phyloP scores from a whole-genome alignment of 2,888 invertebrate genomes.

The Hofmannophila pseudospretella region DNA sequence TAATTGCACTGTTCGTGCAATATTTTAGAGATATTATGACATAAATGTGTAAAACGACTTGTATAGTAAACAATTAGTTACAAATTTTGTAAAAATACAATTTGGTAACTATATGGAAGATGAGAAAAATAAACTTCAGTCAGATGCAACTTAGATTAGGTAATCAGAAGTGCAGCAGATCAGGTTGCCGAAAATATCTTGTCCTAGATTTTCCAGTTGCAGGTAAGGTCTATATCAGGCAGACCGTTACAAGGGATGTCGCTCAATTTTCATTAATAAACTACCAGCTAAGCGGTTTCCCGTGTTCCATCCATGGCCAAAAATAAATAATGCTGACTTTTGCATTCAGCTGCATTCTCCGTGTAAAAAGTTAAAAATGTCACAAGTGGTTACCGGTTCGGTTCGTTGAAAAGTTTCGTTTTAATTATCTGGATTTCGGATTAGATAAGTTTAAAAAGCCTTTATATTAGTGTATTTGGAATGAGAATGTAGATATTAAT shows the following conservation, averaged over 20 bases:
- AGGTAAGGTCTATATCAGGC: conserved; percentile 55
- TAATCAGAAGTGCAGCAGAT: not conserved
- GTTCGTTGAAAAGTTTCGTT: too few species aligned
- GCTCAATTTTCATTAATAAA: conserved; percentile 76
- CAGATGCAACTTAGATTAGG: too few species aligned
- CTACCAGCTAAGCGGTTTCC: conserved; percentile 71
- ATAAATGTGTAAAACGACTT: too few species aligned
- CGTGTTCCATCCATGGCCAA: conserved; percentile 51
- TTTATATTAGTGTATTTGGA: too few species aligned
- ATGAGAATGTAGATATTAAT: too few species aligned
- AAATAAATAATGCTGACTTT: conserved; percentile 41
- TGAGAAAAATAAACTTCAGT: too few species aligned
- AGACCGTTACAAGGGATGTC: conserved; percentile 56
- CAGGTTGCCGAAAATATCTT: conserved; percentile 43
- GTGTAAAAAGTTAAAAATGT: conserved; percentile 24
- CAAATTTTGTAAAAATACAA: too few species aligned
- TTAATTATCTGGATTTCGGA: conserved; percentile 5
- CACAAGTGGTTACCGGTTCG: conserved; percentile 13
- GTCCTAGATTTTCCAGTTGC: conserved; percentile 54
- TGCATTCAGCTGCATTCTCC: conserved; percentile 30
- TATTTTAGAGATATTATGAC: too few species aligned
- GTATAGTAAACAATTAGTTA: too few species aligned
- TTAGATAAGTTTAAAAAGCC: too few species aligned
- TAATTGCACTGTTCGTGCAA: too few species aligned
- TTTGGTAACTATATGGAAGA: too few species aligned